Conservation (phyloP, 92 coral and sea anemone species). For the Actinostola sp. region DNA sequence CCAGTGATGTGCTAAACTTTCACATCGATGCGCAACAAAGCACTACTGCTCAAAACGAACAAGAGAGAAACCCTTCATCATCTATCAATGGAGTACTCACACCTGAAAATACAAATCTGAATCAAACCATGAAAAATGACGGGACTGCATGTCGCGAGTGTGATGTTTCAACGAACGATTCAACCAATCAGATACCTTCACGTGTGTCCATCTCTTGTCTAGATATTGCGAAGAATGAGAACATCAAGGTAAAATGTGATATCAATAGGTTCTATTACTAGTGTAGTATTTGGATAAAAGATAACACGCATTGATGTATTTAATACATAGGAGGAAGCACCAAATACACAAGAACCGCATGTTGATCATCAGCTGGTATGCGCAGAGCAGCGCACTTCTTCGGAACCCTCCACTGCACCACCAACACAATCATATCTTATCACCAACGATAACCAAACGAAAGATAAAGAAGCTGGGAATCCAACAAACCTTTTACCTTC, state of each 20-base stretch:
- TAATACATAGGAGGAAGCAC: too few relatives aligned
- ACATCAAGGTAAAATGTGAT: background rate
- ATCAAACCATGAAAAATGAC: background rate
- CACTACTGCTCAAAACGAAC: too few relatives aligned
- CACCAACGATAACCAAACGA: background rate
- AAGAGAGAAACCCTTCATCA: too few relatives aligned
- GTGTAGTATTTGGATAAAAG: background rate
- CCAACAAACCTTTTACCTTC: background rate
- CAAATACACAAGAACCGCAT: too few relatives aligned
- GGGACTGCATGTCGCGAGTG: background rate
- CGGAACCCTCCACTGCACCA: too few relatives aligned
- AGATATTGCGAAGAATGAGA: too few relatives aligned
- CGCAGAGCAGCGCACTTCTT: too few relatives aligned
- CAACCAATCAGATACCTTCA: background rate
- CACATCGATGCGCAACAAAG: too few relatives aligned
- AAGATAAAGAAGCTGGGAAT: background rate
- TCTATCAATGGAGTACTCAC: background rate
- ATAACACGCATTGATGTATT: too few relatives aligned
- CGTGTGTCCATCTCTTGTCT: background rate
- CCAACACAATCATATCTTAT: background rate
- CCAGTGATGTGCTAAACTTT: too few relatives aligned
- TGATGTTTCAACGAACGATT: background rate
- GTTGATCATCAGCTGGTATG: too few relatives aligned
- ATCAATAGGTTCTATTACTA: background rate
- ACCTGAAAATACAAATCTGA: background rate